These are phyloP conservation scores for Urosaurus nigricauda DNA, from an alignment of 2,797 vertebrate genomes.

Conservation along the genomic window DNA sequence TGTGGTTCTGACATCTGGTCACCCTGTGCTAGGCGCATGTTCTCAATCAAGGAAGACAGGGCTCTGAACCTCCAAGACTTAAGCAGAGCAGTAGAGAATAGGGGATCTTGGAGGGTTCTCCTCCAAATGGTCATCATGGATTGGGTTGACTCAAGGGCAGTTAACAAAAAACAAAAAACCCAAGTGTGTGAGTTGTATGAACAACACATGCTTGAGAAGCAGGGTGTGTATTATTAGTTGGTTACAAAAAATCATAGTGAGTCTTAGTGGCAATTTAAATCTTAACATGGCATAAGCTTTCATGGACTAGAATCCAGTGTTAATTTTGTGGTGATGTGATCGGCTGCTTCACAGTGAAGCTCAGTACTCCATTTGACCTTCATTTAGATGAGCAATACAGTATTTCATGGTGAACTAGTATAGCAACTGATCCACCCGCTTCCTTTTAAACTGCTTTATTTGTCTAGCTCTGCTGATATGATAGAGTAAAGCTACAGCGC, in stretches of 20 bases:
- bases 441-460: background rate
- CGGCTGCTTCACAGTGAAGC: background rate
- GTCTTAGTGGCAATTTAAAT: background rate
- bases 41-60: no score
- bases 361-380: background rate
- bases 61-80: no score
- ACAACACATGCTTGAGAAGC: background rate
- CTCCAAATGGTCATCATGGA: no score
- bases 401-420: no score
- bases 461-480: background rate
- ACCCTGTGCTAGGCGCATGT: no score
- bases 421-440: background rate
- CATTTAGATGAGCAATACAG: background rate
- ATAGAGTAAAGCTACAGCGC: background rate
- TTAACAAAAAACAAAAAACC: no score
- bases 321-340: background rate
- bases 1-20: no score
- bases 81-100: no score
- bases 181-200: no score
- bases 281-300: background rate
- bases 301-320: background rate
- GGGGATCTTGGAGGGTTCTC: no score
- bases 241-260: background rate
- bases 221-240: background rate
- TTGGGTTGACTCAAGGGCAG: no score